Evolutionary conservation across 2,888 invertebrate species (phyloP).

Genomic region (Netelia melanura): DNA sequence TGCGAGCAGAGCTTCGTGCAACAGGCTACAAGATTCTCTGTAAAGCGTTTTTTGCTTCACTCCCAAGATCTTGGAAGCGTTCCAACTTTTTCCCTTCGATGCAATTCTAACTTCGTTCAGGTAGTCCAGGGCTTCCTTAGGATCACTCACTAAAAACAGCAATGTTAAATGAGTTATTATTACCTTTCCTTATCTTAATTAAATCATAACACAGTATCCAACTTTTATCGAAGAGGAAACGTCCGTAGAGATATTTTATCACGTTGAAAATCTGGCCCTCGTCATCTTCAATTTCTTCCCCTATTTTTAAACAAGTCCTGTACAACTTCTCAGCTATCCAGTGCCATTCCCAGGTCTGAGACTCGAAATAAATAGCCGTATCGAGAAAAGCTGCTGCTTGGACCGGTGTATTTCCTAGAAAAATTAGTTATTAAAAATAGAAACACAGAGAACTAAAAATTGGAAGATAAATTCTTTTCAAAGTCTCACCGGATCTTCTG

Average conservation of each 20-base stretch:
- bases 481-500: conserved; percentile 82
- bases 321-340: conserved; percentile 78
- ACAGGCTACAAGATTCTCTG: conserved; percentile 73
- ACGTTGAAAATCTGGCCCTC: conserved; percentile 67
- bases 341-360: conserved; percentile 76
- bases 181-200: background rate
- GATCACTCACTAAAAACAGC: conserved; percentile 47
- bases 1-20: conserved; percentile 71
- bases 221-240: conserved; percentile 77
- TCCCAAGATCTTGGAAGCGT: conserved; percentile 69
- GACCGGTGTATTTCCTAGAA: conserved; percentile 25
- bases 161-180: background rate
- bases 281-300: conserved; percentile 66
- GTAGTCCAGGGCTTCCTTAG: conserved; percentile 71
- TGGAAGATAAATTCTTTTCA: background rate
- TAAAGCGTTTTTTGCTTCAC: conserved; percentile 71
- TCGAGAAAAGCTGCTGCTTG: conserved; percentile 68
- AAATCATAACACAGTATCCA: background rate
- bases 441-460: background rate
- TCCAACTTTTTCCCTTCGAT: conserved; percentile 71
- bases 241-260: conserved; percentile 76
- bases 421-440: background rate
- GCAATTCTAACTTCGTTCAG: conserved; percentile 71
- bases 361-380: conserved; percentile 74
- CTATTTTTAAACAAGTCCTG: conserved; percentile 68